Evolutionary conservation across 2,888 invertebrate genomes (phyloP).

Genomic region (Acholoe squamosa): DNA sequence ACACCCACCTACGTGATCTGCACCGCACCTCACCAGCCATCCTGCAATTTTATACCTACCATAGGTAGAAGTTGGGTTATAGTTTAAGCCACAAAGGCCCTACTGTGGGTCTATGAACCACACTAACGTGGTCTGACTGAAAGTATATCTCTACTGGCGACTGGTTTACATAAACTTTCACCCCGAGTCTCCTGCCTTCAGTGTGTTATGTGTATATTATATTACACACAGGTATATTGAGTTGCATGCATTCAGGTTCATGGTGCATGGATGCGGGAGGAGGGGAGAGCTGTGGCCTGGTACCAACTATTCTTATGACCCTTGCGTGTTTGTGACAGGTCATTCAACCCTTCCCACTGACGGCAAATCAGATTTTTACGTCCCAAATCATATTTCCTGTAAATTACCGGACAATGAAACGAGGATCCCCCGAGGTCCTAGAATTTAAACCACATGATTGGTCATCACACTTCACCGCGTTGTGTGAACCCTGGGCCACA

Average conservation of each 20-base stretch:
- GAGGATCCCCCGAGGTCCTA: slow-evolving; percentile 26
- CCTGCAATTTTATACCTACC: neutral
- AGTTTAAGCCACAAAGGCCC: neutral
- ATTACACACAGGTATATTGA: neutral
- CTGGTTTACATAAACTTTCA: neutral
- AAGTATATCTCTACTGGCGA: neutral
- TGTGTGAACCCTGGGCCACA: neutral
- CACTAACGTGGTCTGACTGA: slow-evolving; percentile 11
- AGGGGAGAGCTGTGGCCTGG: neutral
- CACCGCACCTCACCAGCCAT: neutral
- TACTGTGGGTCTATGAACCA: neutral
- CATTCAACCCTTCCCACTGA: neutral
- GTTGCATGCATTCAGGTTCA: neutral
- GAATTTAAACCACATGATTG: slow-evolving; percentile 47
- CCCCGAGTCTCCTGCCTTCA: neutral
- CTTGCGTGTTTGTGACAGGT: slow-evolving; percentile 22
- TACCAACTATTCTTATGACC: slow-evolving; percentile 38
- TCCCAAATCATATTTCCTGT: slow-evolving; percentile 57
- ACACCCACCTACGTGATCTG: neutral
- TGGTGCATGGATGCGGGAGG: no score
- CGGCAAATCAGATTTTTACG: slow-evolving; percentile 48
- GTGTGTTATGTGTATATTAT: slow-evolving; percentile 17
- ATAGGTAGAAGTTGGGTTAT: neutral
- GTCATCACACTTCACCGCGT: slow-evolving; percentile 6
- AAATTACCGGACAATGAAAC: slow-evolving; percentile 54